Evolutionary conservation across 2,113 vertebrate species (phyloP), one percentile per base, ranked within the genome.

Genomic region (Xenotilapia leptura): DNA sequence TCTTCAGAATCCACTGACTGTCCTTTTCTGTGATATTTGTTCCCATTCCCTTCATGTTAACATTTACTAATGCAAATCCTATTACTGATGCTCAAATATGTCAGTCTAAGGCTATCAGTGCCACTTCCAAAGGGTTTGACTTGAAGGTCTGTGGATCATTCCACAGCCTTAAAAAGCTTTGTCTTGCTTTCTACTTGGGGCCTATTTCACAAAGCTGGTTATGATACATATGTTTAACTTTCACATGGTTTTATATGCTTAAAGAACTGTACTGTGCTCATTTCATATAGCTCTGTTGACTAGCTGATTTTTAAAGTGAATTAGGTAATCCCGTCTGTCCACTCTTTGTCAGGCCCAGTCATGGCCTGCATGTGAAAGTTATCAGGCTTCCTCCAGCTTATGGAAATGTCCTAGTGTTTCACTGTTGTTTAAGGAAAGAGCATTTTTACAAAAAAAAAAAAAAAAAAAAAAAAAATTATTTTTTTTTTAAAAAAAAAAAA

Each of bases 311-410:
- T 79, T 9, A 17, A 84, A 85, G 23, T 49, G 31, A 81, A 73
- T 70, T 55, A 9, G 7, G 28, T 90, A 68, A 86, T 51, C 47
- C 55, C 28, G 21, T 83, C 42, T 86, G 82, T 89, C 70, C 1
- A 12, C 23, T 23, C 21, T 82, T 83, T 73, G 33, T 89, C 88
- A 90, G 88, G 91, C 91, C 83, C n/a, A 77, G 36, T 49, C 15
- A 9, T 6, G 86, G 90, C 88, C 87, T 94, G 92, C 93, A 95
- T 95, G 96, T 96, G 93, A 96, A 96, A 95, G 94, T 95, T 93
- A 89, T 88, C 56, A 86, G 79, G 88, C 92, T 93, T 89, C 89
- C 86, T 88, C 91, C 93, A 94, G 96, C 95, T 95, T 95, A 82
- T 93, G 93, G 93, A 96, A 95, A 94, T 92, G 87, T 93, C 92